Base-by-base conservation (phyloP, 2,888 invertebrate genomes). In the Ennomos quercinarius region DNA sequence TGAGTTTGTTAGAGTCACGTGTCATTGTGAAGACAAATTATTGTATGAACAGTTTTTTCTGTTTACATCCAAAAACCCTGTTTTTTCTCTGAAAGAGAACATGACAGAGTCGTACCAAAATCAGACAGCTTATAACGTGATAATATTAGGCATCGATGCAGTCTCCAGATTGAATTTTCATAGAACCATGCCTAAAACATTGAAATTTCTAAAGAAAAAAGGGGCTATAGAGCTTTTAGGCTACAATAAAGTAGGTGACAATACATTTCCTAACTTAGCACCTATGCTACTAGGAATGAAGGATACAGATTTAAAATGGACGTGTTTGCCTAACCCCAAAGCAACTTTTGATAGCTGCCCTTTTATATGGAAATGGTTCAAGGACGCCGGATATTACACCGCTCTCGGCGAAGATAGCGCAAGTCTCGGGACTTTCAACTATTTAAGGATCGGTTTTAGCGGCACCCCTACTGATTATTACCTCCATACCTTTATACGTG, bases 211-310 rank as follows among this genome's bases (percentile, higher is more conserved):
- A 50, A 89, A 93, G 58, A 83, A 94, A 11, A 87, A 96, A 61
- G 93, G 93, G 10, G 95, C 95, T 40, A 93, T 97, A 50, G 97
- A 97, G 79, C 93, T 99, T 79, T 84, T 96, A 67, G 99, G 98
- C 6, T 98, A 97, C 84, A 98, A 97, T 80, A 99, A 98, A 93
- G 96, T 99, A 9, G 99, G 95, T 3, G 98, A 98, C 83, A 99
- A 98, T 83, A 98, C 98, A 0, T 98, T 97, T 80, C 98, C 98
- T 0, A 99, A 99, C 83, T 82, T 99, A 59, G 94, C 96, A 8
- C 96, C 98, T 0, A 93, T 97, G 63, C 87, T 98, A 10, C 94
- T 95, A 2, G 98, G 98, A 0, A 80, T 95, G 43, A 94, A 93
- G 42, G 94, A 94, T 35, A 88, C 90, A 0, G 96, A 97, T 73